Evolutionary conservation across 2,797 vertebrate species (phyloP).

Genomic region (Pelobates cultripes): DNA sequence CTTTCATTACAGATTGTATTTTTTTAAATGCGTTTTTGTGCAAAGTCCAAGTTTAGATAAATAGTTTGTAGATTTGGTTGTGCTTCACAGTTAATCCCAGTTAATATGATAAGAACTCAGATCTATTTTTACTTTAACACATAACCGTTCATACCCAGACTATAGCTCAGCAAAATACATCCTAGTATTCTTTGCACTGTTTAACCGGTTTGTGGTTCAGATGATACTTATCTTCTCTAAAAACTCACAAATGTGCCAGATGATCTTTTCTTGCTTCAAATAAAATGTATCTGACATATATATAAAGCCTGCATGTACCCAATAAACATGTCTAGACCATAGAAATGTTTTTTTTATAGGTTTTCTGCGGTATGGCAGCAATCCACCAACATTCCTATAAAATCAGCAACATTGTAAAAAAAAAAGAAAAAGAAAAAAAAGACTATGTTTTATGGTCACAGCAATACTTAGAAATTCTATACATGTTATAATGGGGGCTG

Average conservation of each 20-base stretch:
- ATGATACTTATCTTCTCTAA: constrained; percentile 37
- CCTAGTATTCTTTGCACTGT: constrained; percentile 27
- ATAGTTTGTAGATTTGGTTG: too few species aligned
- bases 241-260: constrained; percentile 39
- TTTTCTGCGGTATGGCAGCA: constrained; percentile 48
- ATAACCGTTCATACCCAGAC: not conserved
- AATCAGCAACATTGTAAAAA: constrained; percentile 47
- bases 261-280: constrained; percentile 44
- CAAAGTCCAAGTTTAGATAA: too few species aligned
- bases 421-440: constrained; percentile 7
- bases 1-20: too few species aligned
- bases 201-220: constrained; percentile 14
- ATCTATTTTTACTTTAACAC: not conserved
- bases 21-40: too few species aligned
- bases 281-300: constrained; percentile 51
- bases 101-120: too few species aligned
- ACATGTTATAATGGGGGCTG: constrained; percentile 8
- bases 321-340: constrained; percentile 56
- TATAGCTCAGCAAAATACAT: not conserved
- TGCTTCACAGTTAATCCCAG: too few species aligned
- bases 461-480: constrained; percentile 38
- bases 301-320: constrained; percentile 52
- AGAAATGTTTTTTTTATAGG: constrained; percentile 49
- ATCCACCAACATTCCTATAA: constrained; percentile 52
- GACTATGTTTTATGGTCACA: constrained; percentile 40